A percentile compares a stretch with the other conserved stretches of the same genome.
Evolutionary conservation across 2,888 invertebrate species (phyloP).

Genomic region (Sesia bembeciformis): DNA sequence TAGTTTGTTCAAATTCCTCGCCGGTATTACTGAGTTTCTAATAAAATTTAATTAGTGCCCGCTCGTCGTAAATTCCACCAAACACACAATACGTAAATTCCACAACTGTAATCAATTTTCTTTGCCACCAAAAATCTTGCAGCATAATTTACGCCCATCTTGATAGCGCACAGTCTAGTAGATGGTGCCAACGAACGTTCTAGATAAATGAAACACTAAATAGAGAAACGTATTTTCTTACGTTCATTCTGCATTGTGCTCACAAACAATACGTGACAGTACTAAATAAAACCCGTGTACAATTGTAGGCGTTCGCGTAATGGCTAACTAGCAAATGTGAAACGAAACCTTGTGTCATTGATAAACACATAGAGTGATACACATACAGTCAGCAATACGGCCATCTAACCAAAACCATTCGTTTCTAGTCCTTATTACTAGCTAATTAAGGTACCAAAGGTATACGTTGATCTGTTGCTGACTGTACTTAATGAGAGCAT

Average conservation of each 20-base stretch:
- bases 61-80: too few species aligned
- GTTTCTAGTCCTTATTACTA: too few species aligned
- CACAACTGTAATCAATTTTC: background rate
- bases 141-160: background rate
- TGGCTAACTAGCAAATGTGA: background rate
- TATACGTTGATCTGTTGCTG: too few species aligned
- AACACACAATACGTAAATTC: too few species aligned
- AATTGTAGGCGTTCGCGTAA: background rate
- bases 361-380: background rate
- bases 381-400: background rate
- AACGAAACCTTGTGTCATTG: background rate
- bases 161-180: background rate
- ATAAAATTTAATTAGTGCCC: too few species aligned
- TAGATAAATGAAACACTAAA: background rate
- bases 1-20: too few species aligned
- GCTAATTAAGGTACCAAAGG: too few species aligned
- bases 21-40: too few species aligned
- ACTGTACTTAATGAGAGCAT: too few species aligned
- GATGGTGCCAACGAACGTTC: background rate
- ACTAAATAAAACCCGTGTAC: background rate
- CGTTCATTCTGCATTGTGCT: background rate
- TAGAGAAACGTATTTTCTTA: background rate
- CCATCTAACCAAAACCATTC: too few species aligned
- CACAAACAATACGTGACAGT: background rate
- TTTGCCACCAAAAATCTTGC: background rate